Evolutionary conservation across 2,797 vertebrate genomes (phyloP), one percentile per base, ranked within the genome.

Genomic region (Melanotaenia pygmaea): DNA sequence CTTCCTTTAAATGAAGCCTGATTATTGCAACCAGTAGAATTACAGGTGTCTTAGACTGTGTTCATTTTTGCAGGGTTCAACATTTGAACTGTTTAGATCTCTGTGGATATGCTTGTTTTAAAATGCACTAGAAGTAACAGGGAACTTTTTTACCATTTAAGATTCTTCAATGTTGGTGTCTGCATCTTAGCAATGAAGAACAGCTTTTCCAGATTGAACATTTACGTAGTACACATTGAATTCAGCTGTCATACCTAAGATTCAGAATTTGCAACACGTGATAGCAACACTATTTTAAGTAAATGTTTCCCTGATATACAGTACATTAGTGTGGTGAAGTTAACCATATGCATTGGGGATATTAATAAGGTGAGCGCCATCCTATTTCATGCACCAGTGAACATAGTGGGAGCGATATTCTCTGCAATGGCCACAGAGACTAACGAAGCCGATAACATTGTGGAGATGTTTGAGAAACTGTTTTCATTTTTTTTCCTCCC

Each of bases 341-440:
- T 51, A 59, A 59, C 22, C 66, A 69, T 45, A 73, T 63, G 71
- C 69, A 74, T 72, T 80, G 30, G 20, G 62, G 74, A 60, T 59
- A 74, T 85, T 89, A 85, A 85, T 81, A 74, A 84, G 81, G 70
- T 79, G 77, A 81, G 73, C 64, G 5, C 64, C 61, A 70, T 89
- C 76, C 67, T 84, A 85, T 90, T 87, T 90, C 74, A 83, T 68
- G 84, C 83, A 47, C 59, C 61, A 40, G 57, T 24, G 77, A 77
- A 68, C 77, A 64, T 54, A 56, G 72, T 69, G 81, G 81, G 75
- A 76, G 74, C 67, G 22, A 37, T 58, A 45, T 65, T 66, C 56
- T 71, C 70, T n/a, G n/a, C 69, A 13, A 30, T 38, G 59, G 64
- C 87, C 77, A 83, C 58, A 3, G 78, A 88, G 82, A 72, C 77